phyloP scores from a whole-genome alignment of 2,797 vertebrate genomes.

The Galago senegalensis region DNA sequence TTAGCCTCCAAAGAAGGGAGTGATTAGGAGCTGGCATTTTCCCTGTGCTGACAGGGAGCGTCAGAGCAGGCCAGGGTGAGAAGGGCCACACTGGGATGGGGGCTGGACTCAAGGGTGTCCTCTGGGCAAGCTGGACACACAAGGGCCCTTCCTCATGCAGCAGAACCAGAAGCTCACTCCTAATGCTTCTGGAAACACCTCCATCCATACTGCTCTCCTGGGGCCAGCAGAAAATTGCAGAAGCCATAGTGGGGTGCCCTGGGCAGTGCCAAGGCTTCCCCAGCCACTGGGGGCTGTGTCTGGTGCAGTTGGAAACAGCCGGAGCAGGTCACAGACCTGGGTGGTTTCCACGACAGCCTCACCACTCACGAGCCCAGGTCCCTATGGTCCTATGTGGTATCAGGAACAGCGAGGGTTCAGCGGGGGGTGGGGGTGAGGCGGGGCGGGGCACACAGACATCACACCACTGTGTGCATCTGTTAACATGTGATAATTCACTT shows the following conservation, averaged over 20 bases:
- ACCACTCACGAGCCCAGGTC: fast-evolving
- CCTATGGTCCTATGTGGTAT: fast-evolving
- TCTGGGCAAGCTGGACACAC: neutral
- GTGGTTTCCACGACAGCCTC: fast-evolving
- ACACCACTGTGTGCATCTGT: constrained; percentile 24
- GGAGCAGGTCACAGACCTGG: neutral
- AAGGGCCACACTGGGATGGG: no score
- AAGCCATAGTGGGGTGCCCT: neutral
- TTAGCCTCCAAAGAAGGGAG: neutral
- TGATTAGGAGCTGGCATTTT: neutral
- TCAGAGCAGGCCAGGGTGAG: fast-evolving
- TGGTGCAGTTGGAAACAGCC: fast-evolving
- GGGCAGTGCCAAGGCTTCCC: neutral
- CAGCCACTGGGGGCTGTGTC: neutral
- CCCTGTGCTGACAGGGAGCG: neutral
- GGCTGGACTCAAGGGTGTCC: no score
- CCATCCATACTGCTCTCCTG: fast-evolving
- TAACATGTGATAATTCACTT: constrained; percentile 71
- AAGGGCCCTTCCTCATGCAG: neutral
- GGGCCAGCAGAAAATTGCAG: neutral
- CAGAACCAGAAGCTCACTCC: neutral
- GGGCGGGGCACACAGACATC: neutral
- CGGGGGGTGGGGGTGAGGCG: no score
- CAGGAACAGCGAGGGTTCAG: no score
- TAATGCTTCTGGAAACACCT: neutral